phyloP scores from a whole-genome alignment of 1,140 invertebrate genomes.

The Drosophila teissieri region DNA sequence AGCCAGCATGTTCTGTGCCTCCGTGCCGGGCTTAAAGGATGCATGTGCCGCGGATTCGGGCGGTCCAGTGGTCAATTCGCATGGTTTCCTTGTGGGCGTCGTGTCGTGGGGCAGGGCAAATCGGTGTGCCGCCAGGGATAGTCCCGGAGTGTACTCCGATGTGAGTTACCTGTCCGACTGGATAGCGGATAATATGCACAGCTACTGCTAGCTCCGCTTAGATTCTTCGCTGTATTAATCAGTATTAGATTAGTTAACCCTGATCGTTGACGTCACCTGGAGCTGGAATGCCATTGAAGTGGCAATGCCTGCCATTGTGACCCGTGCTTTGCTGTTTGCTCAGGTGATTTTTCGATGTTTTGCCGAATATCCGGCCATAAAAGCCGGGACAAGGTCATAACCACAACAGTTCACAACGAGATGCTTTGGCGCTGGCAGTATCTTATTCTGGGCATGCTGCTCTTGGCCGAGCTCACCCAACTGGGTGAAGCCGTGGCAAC shows the following conservation, averaged over 20 bases:
- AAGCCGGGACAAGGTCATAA: conserved; percentile 54
- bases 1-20: conserved; percentile 85
- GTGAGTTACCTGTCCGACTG: conserved; percentile 81
- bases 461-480: conserved; percentile 30
- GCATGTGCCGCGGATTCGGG: conserved; percentile 89
- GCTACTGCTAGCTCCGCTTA: conserved; percentile 41
- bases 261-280: conserved; percentile 38
- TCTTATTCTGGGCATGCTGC: conserved; percentile 36
- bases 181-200: conserved; percentile 62
- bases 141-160: conserved; percentile 88
- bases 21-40: conserved; percentile 85
- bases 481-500: background rate
- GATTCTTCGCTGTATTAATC: background rate
- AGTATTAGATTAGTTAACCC: conserved; percentile 23
- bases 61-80: conserved; percentile 86
- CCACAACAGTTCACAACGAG: conserved; percentile 31
- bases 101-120: conserved; percentile 90
- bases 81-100: conserved; percentile 87
- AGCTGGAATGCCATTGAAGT: conserved; percentile 33
- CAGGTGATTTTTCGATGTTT: conserved; percentile 50
- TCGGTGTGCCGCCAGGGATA: conserved; percentile 84
- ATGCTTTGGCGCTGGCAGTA: conserved; percentile 63
- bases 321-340: conserved; percentile 39
- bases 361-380: conserved; percentile 59
- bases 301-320: conserved; percentile 26